A percentile compares a stretch with the other conserved stretches of the same genome.
These are phyloP conservation scores for Brachyptera risi DNA, from an alignment of 2,888 invertebrate species.

Conservation along the genomic window DNA sequence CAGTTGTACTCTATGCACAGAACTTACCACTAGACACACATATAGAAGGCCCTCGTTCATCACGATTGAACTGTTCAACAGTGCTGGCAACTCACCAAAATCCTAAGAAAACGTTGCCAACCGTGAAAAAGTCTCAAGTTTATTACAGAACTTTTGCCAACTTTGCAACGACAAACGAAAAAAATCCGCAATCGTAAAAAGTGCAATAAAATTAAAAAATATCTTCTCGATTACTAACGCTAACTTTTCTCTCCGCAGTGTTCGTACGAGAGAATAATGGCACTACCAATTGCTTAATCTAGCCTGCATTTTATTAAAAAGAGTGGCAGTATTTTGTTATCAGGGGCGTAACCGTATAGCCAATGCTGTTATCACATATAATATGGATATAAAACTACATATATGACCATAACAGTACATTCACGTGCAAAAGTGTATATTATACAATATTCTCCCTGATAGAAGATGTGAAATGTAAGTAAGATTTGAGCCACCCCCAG, in stretches of 20 bases:
- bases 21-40: too few relatives aligned
- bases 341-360: neutral
- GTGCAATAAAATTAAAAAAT: constrained; percentile 19
- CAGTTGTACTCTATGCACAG: too few relatives aligned
- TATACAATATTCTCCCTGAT: too few relatives aligned
- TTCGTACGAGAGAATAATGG: neutral
- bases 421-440: too few relatives aligned
- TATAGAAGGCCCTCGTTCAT: too few relatives aligned
- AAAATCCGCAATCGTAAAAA: constrained; percentile 15
- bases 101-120: constrained; percentile 5
- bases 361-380: neutral
- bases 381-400: too few relatives aligned
- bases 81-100: constrained; percentile 13
- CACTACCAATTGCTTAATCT: constrained; percentile 4
- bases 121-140: constrained; percentile 21
- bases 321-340: neutral
- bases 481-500: too few relatives aligned
- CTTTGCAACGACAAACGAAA: neutral
- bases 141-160: constrained; percentile 21
- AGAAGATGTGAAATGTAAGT: too few relatives aligned
- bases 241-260: too few relatives aligned
- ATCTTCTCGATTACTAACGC: too few relatives aligned
- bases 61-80: neutral
- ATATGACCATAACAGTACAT: too few relatives aligned
- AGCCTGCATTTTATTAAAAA: neutral